Evolutionary conservation across 2,797 vertebrate species (phyloP), one percentile per base, ranked within the genome.

Genomic region (Perodicticus potto): DNA sequence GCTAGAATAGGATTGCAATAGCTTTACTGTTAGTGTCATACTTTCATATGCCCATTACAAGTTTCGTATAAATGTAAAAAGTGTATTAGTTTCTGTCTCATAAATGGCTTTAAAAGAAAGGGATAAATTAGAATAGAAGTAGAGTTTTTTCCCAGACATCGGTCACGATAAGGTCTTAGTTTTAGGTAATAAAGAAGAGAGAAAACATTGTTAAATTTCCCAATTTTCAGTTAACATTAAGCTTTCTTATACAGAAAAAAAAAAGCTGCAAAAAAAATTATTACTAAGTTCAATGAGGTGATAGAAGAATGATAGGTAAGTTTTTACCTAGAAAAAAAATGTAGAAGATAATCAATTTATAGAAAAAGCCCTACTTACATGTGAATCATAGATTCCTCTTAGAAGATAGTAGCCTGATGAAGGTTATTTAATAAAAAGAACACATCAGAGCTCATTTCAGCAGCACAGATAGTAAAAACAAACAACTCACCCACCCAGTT

Each of bases 41-140:
- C 11, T 76, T 90, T 63, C 25, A 84, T 2, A 85, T 89, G 88
- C 91, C 34, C 72, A 77, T 59, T 57, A 22, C 10, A 34, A 37
- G 67, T 59, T 95, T 91, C 77, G 23, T 76, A 17, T 78, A 61
- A 86, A 59, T 77, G 13, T 78, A 85, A 94, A 92, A 92, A 88
- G 49, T 61, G 6, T n/a, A 45, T 69, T 93, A 29, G 7, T 49
- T 49, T 89, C 32, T 85, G 13, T 67, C 49, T 96, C 63, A 89
- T 72, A 83, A 77, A 77, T 55, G 93, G 4, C 20, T 34, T 94
- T 88, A 59, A 89, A 77, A 72, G 22, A 65, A 82, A 92, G 23
- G 14, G 57, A 88, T 92, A 32, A 93, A n/a, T 86, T 53, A 82
- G n/a, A 87, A 74, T 45, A 82, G 22, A 90, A 69, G 53, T 43